A percentile compares a stretch with the other conserved stretches of the same genome.
Evolutionary conservation across 1,140 invertebrate genomes (phyloP).

Genomic region (Trachymyrmex septentrionalis): DNA sequence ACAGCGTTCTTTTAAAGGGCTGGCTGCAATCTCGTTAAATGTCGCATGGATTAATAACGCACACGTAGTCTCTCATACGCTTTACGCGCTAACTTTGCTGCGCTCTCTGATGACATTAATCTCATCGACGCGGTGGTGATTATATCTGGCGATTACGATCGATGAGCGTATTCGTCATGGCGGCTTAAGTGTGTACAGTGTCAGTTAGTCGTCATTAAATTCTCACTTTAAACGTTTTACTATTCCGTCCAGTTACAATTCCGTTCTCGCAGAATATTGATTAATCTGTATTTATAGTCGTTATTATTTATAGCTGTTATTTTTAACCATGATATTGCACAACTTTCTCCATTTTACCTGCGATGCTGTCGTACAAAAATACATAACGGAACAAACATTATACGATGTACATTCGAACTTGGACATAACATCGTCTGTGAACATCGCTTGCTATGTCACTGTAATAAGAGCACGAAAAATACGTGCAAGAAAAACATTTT

Average conservation of each 20-base stretch:
- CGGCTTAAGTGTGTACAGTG: slow-evolving; percentile 45
- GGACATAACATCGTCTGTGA: not conserved
- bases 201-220: slow-evolving; percentile 54
- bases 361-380: slow-evolving; percentile 11
- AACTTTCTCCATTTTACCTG: slow-evolving; percentile 33
- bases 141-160: slow-evolving; percentile 57
- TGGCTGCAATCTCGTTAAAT: slow-evolving; percentile 20
- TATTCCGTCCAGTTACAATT: slow-evolving; percentile 15
- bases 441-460: not conserved
- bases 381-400: not conserved
- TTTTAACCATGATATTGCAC: slow-evolving; percentile 37
- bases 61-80: slow-evolving; percentile 12
- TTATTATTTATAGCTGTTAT: slow-evolving; percentile 56
- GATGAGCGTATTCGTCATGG: slow-evolving; percentile 60
- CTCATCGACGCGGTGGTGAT: slow-evolving; percentile 46
- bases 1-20: not conserved
- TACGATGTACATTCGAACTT: slow-evolving; percentile 25
- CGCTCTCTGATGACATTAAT: slow-evolving; percentile 64
- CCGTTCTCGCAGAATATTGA: slow-evolving; percentile 5
- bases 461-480: not conserved
- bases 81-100: slow-evolving; percentile 10
- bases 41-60: slow-evolving; percentile 25
- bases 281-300: slow-evolving; percentile 39
- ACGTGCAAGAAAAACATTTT: slow-evolving; percentile 21
- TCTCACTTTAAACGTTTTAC: slow-evolving; percentile 41